phyloP scores from a whole-genome alignment of 2,888 invertebrate genomes.

The Metopia argyrocephala region DNA sequence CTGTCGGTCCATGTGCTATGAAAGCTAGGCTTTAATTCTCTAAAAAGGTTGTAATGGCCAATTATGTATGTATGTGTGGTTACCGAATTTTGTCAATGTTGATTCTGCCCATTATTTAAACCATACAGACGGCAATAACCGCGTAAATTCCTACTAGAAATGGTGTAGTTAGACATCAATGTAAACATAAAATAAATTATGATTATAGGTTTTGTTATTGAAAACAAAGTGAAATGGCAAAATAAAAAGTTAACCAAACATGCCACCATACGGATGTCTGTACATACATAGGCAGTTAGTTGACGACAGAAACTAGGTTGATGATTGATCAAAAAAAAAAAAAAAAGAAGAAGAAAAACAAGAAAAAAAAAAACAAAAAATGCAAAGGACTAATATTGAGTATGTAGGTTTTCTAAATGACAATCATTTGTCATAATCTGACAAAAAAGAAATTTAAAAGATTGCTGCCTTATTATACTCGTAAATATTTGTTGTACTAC shows the following conservation, averaged over 20 bases:
- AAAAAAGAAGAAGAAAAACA: slow-evolving; percentile 3
- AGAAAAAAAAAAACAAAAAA: not conserved
- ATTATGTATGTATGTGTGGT: no score
- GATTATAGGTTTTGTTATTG: slow-evolving; percentile 60
- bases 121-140: no score
- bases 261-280: not conserved
- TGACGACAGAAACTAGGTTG: slow-evolving; percentile 52
- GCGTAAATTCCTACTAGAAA: not conserved
- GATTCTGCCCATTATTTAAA: no score
- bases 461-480: not conserved
- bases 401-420: slow-evolving; percentile 55
- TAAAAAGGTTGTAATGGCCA: no score
- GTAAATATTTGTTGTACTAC: not conserved
- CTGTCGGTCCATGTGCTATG: no score
- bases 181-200: slow-evolving; percentile 57
- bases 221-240: slow-evolving; percentile 51
- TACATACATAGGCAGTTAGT: no score
- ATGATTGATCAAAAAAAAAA: slow-evolving; percentile 41
- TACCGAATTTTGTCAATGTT: no score
- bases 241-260: slow-evolving; percentile 31
- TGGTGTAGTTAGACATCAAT: slow-evolving; percentile 47
- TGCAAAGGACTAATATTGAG: slow-evolving; percentile 15
- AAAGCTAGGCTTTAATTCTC: no score
- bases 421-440: slow-evolving; percentile 54
- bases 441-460: slow-evolving; percentile 11